phyloP scores from a whole-genome alignment of 2,797 vertebrate genomes.

The Aselliscus stoliczkanus region DNA sequence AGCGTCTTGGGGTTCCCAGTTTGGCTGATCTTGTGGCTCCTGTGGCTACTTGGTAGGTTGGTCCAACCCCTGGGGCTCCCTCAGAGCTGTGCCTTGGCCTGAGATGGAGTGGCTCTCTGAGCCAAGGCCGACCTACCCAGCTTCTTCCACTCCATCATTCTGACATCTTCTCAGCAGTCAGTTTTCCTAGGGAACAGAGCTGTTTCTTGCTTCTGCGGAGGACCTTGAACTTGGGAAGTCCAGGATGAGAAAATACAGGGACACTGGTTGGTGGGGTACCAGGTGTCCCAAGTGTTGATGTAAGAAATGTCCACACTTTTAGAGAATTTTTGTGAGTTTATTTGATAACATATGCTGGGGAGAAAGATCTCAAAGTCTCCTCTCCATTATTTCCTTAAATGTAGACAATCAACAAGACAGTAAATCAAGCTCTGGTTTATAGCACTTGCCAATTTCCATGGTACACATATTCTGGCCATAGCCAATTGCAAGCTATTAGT shows the following conservation, averaged over 20 bases:
- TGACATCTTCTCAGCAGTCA: not conserved
- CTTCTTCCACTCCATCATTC: not conserved
- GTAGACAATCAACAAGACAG: not conserved
- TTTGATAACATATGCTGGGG: too few species aligned
- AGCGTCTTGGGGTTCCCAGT: too few species aligned
- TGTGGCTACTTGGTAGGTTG: not conserved
- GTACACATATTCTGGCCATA: not conserved
- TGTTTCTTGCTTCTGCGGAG: not conserved
- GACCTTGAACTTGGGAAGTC: not conserved
- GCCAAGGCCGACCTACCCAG: not conserved
- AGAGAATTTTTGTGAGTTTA: too few species aligned
- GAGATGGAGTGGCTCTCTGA: not conserved
- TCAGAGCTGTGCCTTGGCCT: not conserved
- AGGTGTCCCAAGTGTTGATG: not conserved
- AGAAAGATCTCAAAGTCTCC: too few species aligned
- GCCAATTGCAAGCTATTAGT: not conserved
- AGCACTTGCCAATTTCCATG: not conserved
- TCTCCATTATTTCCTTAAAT: not conserved
- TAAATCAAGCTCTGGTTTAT: not conserved
- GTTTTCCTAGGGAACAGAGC: not conserved
- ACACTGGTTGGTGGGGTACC: not conserved
- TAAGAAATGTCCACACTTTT: too few species aligned
- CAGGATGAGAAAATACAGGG: not conserved
- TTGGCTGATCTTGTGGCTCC: not conserved
- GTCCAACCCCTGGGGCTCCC: not conserved